Conservation (phyloP, 2,888 invertebrate genomes). For the Lasioglossum oenotherae region DNA sequence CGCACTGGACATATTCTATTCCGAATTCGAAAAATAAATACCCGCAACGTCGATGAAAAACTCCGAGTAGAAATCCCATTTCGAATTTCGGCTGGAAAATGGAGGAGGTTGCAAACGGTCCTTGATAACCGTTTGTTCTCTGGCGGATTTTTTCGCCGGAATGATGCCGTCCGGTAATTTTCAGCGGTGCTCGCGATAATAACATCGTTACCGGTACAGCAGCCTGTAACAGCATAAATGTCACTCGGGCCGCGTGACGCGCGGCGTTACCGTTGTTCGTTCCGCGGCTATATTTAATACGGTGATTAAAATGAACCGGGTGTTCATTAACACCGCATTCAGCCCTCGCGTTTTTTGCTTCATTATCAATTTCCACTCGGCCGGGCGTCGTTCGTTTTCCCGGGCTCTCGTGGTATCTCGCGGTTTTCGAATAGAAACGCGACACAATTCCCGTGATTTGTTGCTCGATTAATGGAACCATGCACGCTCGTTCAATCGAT, state of each 20-base stretch:
- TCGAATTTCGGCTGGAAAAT: not conserved
- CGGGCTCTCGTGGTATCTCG: slow-evolving; percentile 51
- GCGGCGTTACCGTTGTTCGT: slow-evolving; percentile 30
- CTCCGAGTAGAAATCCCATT: not conserved
- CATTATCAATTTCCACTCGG: slow-evolving; percentile 62
- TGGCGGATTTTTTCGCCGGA: not conserved
- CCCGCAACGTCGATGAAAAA: not conserved
- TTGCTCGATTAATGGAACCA: slow-evolving; percentile 70
- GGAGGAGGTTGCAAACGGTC: not conserved
- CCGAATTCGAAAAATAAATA: not conserved
- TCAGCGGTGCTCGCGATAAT: slow-evolving; percentile 28
- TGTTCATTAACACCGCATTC: slow-evolving; percentile 52
- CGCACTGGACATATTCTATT: no score
- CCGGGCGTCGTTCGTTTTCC: slow-evolving; percentile 54
- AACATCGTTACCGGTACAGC: slow-evolving; percentile 38
- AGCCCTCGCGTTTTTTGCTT: slow-evolving; percentile 37
- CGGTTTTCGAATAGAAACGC: slow-evolving; percentile 63
- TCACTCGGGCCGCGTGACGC: slow-evolving; percentile 23
- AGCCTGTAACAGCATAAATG: slow-evolving; percentile 37
- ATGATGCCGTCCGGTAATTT: slow-evolving; percentile 21
- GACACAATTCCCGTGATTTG: slow-evolving; percentile 71
- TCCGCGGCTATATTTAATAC: slow-evolving; percentile 22
- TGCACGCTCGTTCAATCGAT: slow-evolving; percentile 60
- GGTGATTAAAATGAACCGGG: slow-evolving; percentile 43
- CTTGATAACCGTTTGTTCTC: slow-evolving; percentile 14